Evolutionary conservation across 2,888 invertebrate species (phyloP).

Genomic region (Glyphotaelius pellucidus): DNA sequence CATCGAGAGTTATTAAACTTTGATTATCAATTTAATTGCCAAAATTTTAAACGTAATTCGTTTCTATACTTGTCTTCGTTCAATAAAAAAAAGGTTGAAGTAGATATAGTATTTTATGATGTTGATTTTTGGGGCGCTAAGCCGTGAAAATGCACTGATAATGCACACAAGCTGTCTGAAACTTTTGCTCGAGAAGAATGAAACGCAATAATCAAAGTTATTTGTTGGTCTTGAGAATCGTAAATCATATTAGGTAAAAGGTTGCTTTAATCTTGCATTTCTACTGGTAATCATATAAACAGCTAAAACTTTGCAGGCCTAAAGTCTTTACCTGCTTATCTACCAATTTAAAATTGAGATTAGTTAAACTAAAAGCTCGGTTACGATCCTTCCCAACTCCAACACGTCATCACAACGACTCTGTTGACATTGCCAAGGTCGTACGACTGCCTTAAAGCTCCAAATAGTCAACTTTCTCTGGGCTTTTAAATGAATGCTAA

Average conservation of each 20-base stretch:
- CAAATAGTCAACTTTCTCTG: neutral
- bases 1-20: too few relatives aligned
- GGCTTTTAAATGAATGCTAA: constrained; percentile 22
- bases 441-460: neutral
- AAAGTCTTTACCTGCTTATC: neutral
- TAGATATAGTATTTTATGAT: too few relatives aligned
- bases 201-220: too few relatives aligned
- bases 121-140: neutral
- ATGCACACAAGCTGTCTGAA: neutral
- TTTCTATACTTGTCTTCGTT: too few relatives aligned
- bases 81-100: neutral
- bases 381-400: neutral
- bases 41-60: too few relatives aligned
- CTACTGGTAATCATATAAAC: neutral
- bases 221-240: neutral
- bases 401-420: neutral
- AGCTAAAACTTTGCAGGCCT: neutral
- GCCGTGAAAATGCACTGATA: neutral
- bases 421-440: neutral
- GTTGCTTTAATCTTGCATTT: neutral
- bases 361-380: neutral
- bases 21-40: too few relatives aligned
- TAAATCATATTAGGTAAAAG: neutral
- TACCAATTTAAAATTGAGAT: neutral
- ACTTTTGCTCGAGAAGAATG: neutral